Conservation (phyloP, 2,888 invertebrate species). For the Drosophila dives region DNA sequence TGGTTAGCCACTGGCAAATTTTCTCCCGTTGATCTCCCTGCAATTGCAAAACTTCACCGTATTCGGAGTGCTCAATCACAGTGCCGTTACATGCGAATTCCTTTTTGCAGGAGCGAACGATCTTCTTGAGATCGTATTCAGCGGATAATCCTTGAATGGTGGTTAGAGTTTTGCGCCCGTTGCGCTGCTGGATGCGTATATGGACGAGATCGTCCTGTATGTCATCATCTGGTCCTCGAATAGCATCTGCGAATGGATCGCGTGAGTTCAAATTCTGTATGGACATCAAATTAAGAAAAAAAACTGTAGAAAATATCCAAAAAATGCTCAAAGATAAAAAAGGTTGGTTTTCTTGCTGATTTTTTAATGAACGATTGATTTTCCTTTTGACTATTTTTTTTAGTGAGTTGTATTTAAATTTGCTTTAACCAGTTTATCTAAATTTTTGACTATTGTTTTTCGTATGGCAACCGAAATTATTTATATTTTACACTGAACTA, state of each 20-base stretch:
- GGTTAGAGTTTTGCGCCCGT: constrained; percentile 99
- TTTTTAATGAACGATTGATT: constrained; percentile 28
- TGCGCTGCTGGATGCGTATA: constrained; percentile 99
- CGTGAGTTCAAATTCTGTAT: constrained; percentile 98
- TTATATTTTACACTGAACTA: constrained; percentile 22
- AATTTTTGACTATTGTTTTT: constrained; percentile 50
- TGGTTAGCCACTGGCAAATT: constrained; percentile 99
- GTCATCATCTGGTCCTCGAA: constrained; percentile 98
- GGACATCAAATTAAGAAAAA: constrained; percentile 88
- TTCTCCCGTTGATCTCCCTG: constrained; percentile 99
- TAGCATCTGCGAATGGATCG: constrained; percentile 99
- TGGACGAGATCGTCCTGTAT: constrained; percentile 99
- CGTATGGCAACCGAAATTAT: constrained; percentile 35
- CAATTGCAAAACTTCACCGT: constrained; percentile 99
- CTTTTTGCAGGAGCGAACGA: constrained; percentile 99
- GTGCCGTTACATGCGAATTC: constrained; percentile 99
- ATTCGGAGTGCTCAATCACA: constrained; percentile 99
- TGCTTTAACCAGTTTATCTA: constrained; percentile 17
- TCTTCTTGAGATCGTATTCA: constrained; percentile 99
- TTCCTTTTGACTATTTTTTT: neutral
- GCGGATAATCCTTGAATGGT: constrained; percentile 98
- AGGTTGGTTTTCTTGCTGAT: neutral
- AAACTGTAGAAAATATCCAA: constrained; percentile 23
- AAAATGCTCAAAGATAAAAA: neutral
- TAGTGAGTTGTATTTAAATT: constrained; percentile 2